Percentiles rank a stretch among this genome's conserved stretches.
These are phyloP conservation scores for Apteryx mantelli DNA, from an alignment of 2,113 vertebrate species.

Conservation along the genomic window DNA sequence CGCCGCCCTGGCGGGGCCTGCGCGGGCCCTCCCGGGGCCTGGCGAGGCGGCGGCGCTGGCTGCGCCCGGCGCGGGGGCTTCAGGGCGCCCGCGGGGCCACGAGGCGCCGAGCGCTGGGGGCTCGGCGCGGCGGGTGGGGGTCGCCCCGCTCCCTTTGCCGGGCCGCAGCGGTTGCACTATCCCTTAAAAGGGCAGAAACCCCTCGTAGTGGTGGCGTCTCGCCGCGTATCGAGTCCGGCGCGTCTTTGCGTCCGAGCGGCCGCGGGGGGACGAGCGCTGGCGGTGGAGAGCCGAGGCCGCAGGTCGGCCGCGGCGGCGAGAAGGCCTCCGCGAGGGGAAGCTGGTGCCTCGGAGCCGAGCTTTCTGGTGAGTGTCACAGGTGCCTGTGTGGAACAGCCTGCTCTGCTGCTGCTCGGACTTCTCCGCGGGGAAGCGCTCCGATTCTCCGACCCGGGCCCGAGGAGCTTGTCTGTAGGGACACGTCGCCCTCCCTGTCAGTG, in stretches of 20 bases:
- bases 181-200: neutral
- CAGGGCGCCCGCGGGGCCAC: too few species aligned
- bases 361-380: fast-evolving
- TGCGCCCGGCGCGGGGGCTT: neutral
- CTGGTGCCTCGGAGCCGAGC: neutral
- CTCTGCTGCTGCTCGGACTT: fast-evolving
- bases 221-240: too few species aligned
- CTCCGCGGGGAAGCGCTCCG: fast-evolving
- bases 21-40: too few species aligned
- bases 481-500: too few species aligned
- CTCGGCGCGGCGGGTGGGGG: too few species aligned
- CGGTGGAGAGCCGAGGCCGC: neutral
- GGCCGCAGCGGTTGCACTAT: fast-evolving
- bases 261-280: neutral
- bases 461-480: fast-evolving
- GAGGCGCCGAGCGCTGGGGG: too few species aligned
- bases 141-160: fast-evolving
- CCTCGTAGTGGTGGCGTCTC: too few species aligned
- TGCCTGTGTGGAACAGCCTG: neutral
- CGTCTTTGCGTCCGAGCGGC: too few species aligned
- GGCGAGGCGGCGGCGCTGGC: neutral
- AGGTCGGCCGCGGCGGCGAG: neutral
- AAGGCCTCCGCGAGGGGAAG: neutral
- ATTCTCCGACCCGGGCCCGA: fast-evolving
- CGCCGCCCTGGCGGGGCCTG: too few species aligned